Conservation (phyloP, 2,797 vertebrate genomes). For the Scolopax rusticola region DNA sequence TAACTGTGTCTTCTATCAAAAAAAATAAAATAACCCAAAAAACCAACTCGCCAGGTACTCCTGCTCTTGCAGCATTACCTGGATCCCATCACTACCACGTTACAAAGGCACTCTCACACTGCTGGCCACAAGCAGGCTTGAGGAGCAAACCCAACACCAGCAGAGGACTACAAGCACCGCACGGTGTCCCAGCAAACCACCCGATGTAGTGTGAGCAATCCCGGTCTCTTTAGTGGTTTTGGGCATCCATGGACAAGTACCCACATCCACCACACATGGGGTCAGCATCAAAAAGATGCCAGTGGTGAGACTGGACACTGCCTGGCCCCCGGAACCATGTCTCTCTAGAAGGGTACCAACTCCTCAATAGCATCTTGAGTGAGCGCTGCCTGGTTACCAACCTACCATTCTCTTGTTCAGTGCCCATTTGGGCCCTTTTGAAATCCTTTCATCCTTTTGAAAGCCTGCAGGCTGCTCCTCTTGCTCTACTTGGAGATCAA, state of each 20-base stretch:
- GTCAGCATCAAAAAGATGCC: neutral
- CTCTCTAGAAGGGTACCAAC: neutral
- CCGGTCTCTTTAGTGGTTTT: neutral
- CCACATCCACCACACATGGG: neutral
- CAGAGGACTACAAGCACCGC: accelerated
- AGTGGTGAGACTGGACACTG: neutral
- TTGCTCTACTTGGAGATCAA: neutral
- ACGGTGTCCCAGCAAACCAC: neutral
- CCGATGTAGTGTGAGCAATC: neutral
- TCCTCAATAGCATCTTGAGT: neutral
- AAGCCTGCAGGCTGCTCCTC: neutral
- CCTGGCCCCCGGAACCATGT: neutral
- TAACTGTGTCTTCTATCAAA: neutral
- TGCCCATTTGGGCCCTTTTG: neutral
- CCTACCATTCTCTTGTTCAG: neutral
- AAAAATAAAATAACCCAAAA: neutral
- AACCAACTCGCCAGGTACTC: accelerated
- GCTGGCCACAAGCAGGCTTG: neutral
- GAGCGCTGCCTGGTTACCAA: accelerated
- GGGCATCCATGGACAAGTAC: neutral
- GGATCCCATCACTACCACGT: neutral
- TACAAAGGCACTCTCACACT: neutral
- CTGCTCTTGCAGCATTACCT: neutral
- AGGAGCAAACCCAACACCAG: accelerated
- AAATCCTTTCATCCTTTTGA: neutral